A percentile compares a stretch with the other conserved stretches of the same genome.
Evolutionary conservation across 2,113 vertebrate genomes (phyloP).

Genomic region (Ceyx cyanopectus): DNA sequence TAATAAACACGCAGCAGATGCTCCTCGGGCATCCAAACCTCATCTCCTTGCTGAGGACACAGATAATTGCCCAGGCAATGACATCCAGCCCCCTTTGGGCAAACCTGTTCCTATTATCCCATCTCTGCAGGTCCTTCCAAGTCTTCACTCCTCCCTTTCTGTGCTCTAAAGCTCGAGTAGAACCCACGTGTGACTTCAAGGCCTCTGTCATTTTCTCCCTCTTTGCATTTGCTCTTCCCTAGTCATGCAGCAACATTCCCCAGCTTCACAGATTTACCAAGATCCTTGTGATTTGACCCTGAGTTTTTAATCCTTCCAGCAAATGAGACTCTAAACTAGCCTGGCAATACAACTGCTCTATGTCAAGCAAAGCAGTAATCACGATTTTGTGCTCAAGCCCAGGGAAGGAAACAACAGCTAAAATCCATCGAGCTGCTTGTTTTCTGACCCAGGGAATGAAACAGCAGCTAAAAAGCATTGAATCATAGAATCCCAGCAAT

Average conservation of each 20-base stretch:
- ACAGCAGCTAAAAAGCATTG: too few species aligned
- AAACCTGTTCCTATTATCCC: background rate
- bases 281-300: background rate
- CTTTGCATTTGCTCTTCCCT: background rate
- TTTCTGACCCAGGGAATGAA: background rate
- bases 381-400: rapidly evolving
- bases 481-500: too few species aligned
- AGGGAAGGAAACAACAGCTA: background rate
- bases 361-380: background rate
- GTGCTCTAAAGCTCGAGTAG: background rate
- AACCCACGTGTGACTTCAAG: background rate
- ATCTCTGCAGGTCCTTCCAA: background rate
- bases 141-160: background rate
- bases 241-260: background rate
- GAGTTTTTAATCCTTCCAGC: background rate
- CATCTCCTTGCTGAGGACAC: background rate
- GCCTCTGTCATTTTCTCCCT: background rate
- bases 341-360: background rate
- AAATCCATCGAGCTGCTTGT: background rate
- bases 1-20: rapidly evolving
- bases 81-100: background rate
- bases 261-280: background rate
- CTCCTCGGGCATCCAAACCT: rapidly evolving
- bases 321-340: background rate
- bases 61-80: background rate